phyloP scores from a whole-genome alignment of 2,888 invertebrate genomes.

The Eupithecia insigniata region DNA sequence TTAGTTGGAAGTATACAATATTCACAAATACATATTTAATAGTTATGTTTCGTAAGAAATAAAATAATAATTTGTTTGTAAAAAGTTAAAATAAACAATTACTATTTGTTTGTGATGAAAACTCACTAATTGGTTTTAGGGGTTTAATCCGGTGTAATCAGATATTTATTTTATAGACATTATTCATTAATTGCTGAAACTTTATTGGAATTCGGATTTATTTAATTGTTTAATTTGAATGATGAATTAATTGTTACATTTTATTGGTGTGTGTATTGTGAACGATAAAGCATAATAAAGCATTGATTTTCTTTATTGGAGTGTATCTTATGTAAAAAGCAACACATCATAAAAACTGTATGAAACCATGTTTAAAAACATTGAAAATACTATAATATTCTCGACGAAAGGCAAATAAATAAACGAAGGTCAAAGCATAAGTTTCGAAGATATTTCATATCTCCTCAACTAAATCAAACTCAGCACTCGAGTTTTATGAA shows the following conservation, averaged over 20 bases:
- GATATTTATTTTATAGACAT: background rate
- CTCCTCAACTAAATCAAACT: constrained; percentile 6
- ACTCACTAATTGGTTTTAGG: background rate
- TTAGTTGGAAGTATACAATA: constrained; percentile 8
- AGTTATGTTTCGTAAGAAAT: constrained; percentile 24
- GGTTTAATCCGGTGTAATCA: background rate
- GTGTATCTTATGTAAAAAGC: background rate
- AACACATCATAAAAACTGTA: background rate
- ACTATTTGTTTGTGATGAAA: background rate
- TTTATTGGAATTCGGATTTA: background rate
- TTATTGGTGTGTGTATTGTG: background rate
- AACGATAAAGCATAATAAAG: background rate
- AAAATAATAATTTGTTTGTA: constrained; percentile 33
- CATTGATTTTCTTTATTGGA: background rate
- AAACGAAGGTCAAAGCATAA: background rate
- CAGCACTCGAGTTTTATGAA: constrained; percentile 6
- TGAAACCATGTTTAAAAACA: background rate
- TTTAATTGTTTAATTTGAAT: background rate
- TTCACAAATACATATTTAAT: constrained; percentile 19
- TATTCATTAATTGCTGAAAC: background rate
- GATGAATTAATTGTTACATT: background rate
- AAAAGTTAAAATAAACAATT: background rate
- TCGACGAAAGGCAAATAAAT: background rate
- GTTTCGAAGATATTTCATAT: constrained; percentile 7
- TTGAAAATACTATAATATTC: background rate